Base-by-base conservation (phyloP, 2,113 vertebrate species). In the Labeo rohita region DNA sequence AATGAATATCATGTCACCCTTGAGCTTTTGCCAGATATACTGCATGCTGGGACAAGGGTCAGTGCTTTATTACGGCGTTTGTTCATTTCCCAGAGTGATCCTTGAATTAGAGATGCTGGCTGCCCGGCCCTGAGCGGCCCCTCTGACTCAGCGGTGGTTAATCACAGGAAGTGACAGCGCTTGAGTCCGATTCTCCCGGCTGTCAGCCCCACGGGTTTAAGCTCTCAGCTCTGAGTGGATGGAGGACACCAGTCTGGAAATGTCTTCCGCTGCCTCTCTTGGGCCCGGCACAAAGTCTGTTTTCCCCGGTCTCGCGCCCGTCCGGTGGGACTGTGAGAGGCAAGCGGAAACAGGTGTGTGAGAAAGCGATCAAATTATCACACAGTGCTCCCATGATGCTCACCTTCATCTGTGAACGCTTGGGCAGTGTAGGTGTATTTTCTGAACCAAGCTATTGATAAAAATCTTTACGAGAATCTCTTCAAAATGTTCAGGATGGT, bases 71-170 rank as follows among this genome's bases (percentile, higher is more conserved):
- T 76, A 70, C 11, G 2, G 16, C 61, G 56, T 88, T 85, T 90
- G 89, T 91, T 93, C 90, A 92, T 92, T 91, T 92, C 89, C 89
- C 89, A 89, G 84, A 93, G 89, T 93, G 89, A 90, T 89, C 63
- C 86, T 89, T 90, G 91, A 90, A 89, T 88, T 6, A 16, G 89
- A 91, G 89, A 84, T 52, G 56, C 13, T 87, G 87, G 86, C 85
- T 56, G 80, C 88, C 81, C 34, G 21, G 50, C 4, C 3, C 8
- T 49, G 73, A 75, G 76, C 90, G 88, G 83, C 68, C 77, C 86
- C 84, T 86, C 85, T 87, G 89, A 91, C 92, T 90, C 88, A 88
- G 84, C 56, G 77, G 84, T 88, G 90, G 85, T 93, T 93, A 90
- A 94, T 94, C 91, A 89, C 88, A 86, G 89, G 88, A 87, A 87